Conservation (phyloP, 2,113 vertebrate species). For the Argyrosomus japonicus region DNA sequence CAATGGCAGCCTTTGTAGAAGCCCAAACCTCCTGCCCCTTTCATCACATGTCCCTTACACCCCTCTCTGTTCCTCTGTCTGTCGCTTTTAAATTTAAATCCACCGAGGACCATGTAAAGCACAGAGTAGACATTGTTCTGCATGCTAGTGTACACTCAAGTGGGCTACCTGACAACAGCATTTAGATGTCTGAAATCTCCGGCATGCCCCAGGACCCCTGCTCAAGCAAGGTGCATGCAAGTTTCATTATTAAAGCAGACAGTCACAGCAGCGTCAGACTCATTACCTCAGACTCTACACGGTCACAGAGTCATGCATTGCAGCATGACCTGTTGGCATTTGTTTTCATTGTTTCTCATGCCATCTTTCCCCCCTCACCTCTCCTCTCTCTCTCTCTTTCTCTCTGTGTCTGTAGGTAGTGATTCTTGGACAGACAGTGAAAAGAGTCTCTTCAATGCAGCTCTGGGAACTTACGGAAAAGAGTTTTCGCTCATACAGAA, state of each 20-base stretch:
- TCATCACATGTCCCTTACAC: slow-evolving; percentile 3
- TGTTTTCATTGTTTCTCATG: slow-evolving; percentile 30
- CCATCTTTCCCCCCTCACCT: background rate
- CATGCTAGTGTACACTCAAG: background rate
- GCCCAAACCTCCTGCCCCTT: background rate
- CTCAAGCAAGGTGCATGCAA: background rate
- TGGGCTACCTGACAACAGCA: background rate
- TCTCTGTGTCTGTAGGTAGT: slow-evolving; percentile 70
- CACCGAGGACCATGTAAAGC: slow-evolving; percentile 14
- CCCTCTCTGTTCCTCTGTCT: background rate
- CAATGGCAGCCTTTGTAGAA: slow-evolving; percentile 60
- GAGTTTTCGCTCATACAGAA: slow-evolving; percentile 83
- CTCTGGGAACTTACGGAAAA: slow-evolving; percentile 79
- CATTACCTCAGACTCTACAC: too few relatives aligned
- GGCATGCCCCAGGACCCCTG: too few relatives aligned
- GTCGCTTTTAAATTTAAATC: slow-evolving; percentile 25
- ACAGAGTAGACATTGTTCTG: slow-evolving; percentile 48
- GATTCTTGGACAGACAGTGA: slow-evolving; percentile 82
- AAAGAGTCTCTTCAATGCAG: slow-evolving; percentile 76
- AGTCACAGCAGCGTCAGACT: background rate
- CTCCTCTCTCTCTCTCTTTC: background rate
- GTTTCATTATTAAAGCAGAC: background rate
- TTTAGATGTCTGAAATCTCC: background rate
- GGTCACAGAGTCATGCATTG: background rate
- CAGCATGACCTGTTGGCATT: slow-evolving; percentile 21